phyloP scores from a whole-genome alignment of 2,888 invertebrate genomes.

The Panzeria rudis region DNA sequence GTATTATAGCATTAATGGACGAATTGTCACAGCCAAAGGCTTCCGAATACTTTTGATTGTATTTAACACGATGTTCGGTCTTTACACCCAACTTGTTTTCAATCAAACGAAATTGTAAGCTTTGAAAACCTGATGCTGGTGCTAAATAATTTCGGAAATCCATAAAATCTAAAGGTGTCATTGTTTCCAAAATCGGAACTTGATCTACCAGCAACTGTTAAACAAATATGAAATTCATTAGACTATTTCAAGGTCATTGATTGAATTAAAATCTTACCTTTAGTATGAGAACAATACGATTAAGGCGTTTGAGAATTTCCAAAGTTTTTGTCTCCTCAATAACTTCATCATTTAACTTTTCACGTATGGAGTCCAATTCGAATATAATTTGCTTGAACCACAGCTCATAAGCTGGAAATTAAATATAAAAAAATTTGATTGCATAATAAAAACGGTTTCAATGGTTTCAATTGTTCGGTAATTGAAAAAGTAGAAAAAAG shows the following conservation, averaged over 20 bases:
- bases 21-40: slow-evolving; percentile 92
- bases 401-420: slow-evolving; percentile 93
- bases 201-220: slow-evolving; percentile 96
- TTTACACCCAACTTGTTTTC: slow-evolving; percentile 96
- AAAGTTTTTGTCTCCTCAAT: slow-evolving; percentile 96
- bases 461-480: no score
- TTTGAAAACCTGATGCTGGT: slow-evolving; percentile 99
- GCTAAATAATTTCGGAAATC: slow-evolving; percentile 96
- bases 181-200: slow-evolving; percentile 98
- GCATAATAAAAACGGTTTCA: neutral
- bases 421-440: neutral
- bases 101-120: slow-evolving; percentile 96
- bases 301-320: slow-evolving; percentile 95
- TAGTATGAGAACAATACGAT: slow-evolving; percentile 95
- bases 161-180: slow-evolving; percentile 99
- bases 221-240: neutral
- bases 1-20: slow-evolving; percentile 85
- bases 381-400: slow-evolving; percentile 99
- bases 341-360: slow-evolving; percentile 89
- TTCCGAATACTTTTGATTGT: slow-evolving; percentile 95
- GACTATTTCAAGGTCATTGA: neutral
- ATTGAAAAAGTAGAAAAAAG: no score
- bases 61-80: slow-evolving; percentile 94
- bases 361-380: slow-evolving; percentile 96
- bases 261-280: slow-evolving; percentile 86